phyloP scores from a whole-genome alignment of 2,797 vertebrate genomes.

The Paedocypris micromegethes region DNA sequence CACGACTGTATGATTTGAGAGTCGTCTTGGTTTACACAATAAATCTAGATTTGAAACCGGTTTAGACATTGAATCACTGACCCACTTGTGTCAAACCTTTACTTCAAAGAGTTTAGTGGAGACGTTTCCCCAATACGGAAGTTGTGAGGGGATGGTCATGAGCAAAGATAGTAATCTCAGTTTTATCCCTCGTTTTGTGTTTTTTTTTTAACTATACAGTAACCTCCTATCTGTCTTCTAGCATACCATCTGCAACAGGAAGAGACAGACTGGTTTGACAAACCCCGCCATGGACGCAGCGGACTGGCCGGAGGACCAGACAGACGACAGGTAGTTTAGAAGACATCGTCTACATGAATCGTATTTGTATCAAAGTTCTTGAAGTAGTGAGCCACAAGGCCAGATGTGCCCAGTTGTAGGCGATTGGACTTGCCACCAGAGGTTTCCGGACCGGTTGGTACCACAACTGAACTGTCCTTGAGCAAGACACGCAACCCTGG shows the following conservation, averaged over 20 bases:
- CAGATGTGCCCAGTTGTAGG: too few species aligned
- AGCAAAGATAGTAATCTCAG: constrained; percentile 20
- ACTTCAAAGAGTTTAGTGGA: constrained; percentile 9
- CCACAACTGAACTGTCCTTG: too few species aligned
- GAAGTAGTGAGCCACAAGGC: too few species aligned
- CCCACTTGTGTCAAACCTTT: neutral
- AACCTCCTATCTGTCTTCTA: constrained; percentile 55
- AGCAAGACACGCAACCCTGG: too few species aligned
- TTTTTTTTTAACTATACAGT: neutral
- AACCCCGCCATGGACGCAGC: constrained; percentile 85
- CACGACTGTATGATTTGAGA: too few species aligned
- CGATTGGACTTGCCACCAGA: too few species aligned
- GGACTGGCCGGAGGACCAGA: constrained; percentile 75
- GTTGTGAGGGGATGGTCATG: constrained; percentile 37
- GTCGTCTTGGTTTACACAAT: too few species aligned
- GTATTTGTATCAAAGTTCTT: too few species aligned
- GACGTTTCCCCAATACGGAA: constrained; percentile 2
- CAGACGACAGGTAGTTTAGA: constrained; percentile 78
- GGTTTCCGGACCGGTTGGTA: too few species aligned
- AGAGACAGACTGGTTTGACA: constrained; percentile 99
- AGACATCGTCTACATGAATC: neutral
- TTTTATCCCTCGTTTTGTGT: constrained; percentile 22
- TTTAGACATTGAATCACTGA: constrained; percentile 11
- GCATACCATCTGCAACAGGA: constrained; percentile 96
- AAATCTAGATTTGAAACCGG: constrained; percentile 4